Percentiles rank a stretch among this genome's conserved stretches.
These are phyloP conservation scores for Tenthredo scrophulariae DNA, from an alignment of 2,888 invertebrate species.

Conservation along the genomic window DNA sequence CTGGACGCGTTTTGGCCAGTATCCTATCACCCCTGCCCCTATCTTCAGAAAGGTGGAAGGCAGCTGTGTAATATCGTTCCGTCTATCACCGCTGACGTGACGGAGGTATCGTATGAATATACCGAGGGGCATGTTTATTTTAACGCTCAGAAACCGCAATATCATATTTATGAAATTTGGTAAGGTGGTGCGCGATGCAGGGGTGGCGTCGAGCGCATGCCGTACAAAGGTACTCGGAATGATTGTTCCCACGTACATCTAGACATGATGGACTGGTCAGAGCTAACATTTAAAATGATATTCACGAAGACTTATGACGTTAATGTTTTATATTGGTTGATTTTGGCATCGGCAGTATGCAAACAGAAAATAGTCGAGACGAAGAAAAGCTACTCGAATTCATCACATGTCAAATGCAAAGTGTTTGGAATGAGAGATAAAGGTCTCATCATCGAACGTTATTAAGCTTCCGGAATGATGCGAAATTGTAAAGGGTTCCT, in stretches of 20 bases:
- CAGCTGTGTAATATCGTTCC: conserved; percentile 22
- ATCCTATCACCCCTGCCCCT: background rate
- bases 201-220: background rate
- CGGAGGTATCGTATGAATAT: conserved; percentile 29
- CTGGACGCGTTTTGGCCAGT: background rate
- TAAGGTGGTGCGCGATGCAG: background rate
- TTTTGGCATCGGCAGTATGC: background rate
- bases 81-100: conserved; percentile 38
- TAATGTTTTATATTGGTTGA: background rate
- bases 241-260: background rate
- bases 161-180: conserved; percentile 36
- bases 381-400: background rate
- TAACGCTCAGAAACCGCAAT: conserved; percentile 27
- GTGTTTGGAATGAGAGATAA: background rate
- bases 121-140: conserved; percentile 29
- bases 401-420: background rate
- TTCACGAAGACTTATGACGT: background rate
- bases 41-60: conserved; percentile 10
- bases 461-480: background rate
- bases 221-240: background rate
- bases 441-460: background rate
- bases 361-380: background rate
- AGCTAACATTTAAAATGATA: background rate
- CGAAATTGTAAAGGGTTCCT: background rate
- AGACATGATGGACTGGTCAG: background rate